Percentiles rank a stretch among this genome's conserved stretches.
These are phyloP conservation scores for Pseudanteris insignis DNA, from an alignment of 2,888 invertebrate species.

Conservation along the genomic window DNA sequence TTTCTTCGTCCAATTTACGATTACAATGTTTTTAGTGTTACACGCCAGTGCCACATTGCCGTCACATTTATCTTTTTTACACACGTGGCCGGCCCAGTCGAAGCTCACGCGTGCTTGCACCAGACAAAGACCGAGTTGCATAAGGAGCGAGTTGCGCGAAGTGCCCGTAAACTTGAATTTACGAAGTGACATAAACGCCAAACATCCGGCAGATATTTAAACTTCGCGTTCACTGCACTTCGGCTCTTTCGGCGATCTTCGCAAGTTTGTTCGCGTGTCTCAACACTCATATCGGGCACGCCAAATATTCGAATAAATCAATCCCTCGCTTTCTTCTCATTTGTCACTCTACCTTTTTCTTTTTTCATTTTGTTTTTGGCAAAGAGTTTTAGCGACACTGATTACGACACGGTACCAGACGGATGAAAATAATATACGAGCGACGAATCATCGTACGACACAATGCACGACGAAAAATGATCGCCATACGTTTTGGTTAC, in stretches of 20 bases:
- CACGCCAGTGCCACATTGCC: conserved; percentile 31
- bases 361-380: conserved; percentile 6
- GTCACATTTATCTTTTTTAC: conserved; percentile 42
- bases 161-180: conserved; percentile 63
- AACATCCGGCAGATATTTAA: conserved; percentile 66
- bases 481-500: conserved; percentile 30
- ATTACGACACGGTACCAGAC: no score
- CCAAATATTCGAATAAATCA: no score
- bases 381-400: no score
- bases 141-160: conserved; percentile 44
- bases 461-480: conserved; percentile 28
- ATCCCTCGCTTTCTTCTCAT: no score
- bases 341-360: no score
- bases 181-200: conserved; percentile 64
- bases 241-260: no score
- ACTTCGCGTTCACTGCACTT: no score
- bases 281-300: no score
- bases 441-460: no score
- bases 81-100: conserved; percentile 21
- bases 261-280: no score
- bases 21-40: conserved; percentile 38
- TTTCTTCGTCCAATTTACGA: conserved; percentile 21
- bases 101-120: conserved; percentile 15
- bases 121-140: conserved; percentile 23
- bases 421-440: no score